Evolutionary conservation across 2,113 vertebrate species (phyloP).

Genomic region (Colius striatus): DNA sequence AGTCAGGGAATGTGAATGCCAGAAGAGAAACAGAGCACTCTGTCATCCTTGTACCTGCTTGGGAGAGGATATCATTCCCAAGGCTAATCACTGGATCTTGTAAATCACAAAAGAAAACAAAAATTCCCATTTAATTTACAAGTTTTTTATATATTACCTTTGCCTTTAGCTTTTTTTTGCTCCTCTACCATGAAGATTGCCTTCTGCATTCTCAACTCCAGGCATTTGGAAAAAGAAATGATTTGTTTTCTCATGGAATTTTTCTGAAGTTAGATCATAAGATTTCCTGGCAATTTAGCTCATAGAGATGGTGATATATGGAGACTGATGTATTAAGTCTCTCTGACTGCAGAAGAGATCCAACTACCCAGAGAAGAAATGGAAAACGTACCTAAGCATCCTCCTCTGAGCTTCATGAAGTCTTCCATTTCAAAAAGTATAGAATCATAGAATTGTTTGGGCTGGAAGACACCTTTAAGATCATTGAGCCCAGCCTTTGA

Average conservation of each 20-base stretch:
- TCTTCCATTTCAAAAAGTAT: not conserved
- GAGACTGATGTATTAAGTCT: not conserved
- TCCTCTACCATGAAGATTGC: not conserved
- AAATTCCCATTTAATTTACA: not conserved
- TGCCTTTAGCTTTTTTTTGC: not conserved
- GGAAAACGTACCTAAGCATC: not conserved
- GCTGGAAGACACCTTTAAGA: no score
- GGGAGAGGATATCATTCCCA: not conserved
- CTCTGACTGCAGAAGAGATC: not conserved
- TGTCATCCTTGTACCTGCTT: not conserved
- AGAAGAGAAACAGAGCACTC: not conserved
- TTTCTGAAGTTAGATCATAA: not conserved
- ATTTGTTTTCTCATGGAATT: not conserved
- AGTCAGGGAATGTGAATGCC: not conserved
- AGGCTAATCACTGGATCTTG: not conserved
- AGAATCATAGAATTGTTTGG: no score
- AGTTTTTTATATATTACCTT: not conserved
- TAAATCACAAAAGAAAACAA: not conserved
- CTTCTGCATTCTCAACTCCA: not conserved
- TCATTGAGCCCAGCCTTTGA: no score
- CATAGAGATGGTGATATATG: not conserved
- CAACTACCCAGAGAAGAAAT: not conserved
- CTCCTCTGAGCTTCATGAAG: not conserved
- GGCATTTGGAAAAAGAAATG: not conserved
- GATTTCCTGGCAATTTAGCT: not conserved